Evolutionary conservation across 1,140 invertebrate species (phyloP).

Genomic region (Trialeurodes vaporariorum): DNA sequence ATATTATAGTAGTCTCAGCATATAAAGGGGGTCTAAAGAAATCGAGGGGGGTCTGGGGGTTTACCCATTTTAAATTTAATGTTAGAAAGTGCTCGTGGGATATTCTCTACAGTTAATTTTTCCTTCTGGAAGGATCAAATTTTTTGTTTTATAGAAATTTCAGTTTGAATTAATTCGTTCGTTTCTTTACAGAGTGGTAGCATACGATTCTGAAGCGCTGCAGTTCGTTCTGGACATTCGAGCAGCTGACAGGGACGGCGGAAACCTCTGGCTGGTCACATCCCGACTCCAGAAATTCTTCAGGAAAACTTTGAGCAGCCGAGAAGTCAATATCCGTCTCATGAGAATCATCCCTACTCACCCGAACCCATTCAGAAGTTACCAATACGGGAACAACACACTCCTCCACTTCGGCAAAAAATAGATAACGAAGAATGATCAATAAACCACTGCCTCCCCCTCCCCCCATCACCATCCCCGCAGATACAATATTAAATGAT

Average conservation of each 20-base stretch:
- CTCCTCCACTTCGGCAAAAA: not conserved
- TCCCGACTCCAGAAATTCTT: slow-evolving; percentile 69
- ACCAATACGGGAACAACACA: not conserved
- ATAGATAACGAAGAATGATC: too few relatives aligned
- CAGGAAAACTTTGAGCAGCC: slow-evolving; percentile 41
- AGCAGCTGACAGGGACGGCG: slow-evolving; percentile 48
- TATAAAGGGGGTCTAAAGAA: too few relatives aligned
- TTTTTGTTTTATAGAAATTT: not conserved
- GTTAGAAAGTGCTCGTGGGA: too few relatives aligned
- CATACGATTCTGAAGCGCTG: slow-evolving; percentile 50
- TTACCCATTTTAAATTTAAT: too few relatives aligned
- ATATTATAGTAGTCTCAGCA: too few relatives aligned
- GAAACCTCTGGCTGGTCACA: slow-evolving; percentile 52
- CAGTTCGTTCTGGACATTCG: slow-evolving; percentile 63
- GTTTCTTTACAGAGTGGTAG: slow-evolving; percentile 49
- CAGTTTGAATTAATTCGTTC: too few relatives aligned
- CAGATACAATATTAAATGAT: too few relatives aligned
- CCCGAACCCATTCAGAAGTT: not conserved
- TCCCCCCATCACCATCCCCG: too few relatives aligned
- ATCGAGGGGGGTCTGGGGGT: too few relatives aligned
- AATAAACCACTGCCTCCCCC: too few relatives aligned
- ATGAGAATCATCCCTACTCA: slow-evolving; percentile 35
- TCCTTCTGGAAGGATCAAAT: not conserved
- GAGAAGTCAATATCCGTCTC: slow-evolving; percentile 50
- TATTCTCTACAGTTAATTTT: too few relatives aligned